Evolutionary conservation across 2,797 vertebrate genomes (phyloP), one percentile per base, ranked within the genome.

Genomic region (Nyctalus aviator): DNA sequence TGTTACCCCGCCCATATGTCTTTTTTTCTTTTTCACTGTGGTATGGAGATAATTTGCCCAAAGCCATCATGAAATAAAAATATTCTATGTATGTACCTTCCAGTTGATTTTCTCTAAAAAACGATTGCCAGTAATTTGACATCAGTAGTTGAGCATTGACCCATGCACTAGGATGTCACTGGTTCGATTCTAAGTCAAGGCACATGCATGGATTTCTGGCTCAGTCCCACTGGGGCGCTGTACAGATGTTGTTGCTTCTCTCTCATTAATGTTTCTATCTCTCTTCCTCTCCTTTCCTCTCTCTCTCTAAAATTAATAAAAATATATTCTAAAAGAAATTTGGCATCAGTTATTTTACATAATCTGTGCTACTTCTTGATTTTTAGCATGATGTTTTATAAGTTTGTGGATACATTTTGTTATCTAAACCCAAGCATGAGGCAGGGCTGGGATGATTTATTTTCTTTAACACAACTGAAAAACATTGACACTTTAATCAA

Each of bases 401-500:
- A 84, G 21, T 37, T 44, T 35, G 35, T 83, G 15, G 76, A 89
- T 59, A 21, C 3, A 21, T 73, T 50, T 77, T 41, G 10, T 73
- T 90, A 72, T 21, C 12, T 57, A 66, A 68, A 82, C 17, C 14
- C 9, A 71, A 94, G n/a, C n/a, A 55, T 41, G 20, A 25, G 2
- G 6, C 14, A 82, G 23, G 0, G 15, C n/a, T 75, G 44, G 15
- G 13, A 3, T 78, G 13, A 27, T 88, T 84, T 8, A 41, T 59
- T 93, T 94, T 57, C 55, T 88, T 93, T 41, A 59, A 66, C 18
- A 83, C 32, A 81, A 20, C 41, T 84, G 62, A 78, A 75, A 78
- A 77, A 78, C 7, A 14, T 17, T 83, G 46, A 87, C 35, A 55
- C 32, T 84, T 94, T 87, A 53, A 79, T 79, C 5, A 25, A 64